Evolutionary conservation across 2,113 vertebrate genomes (phyloP), one percentile per base, ranked within the genome.

Genomic region (Ceuthmochares aereus): DNA sequence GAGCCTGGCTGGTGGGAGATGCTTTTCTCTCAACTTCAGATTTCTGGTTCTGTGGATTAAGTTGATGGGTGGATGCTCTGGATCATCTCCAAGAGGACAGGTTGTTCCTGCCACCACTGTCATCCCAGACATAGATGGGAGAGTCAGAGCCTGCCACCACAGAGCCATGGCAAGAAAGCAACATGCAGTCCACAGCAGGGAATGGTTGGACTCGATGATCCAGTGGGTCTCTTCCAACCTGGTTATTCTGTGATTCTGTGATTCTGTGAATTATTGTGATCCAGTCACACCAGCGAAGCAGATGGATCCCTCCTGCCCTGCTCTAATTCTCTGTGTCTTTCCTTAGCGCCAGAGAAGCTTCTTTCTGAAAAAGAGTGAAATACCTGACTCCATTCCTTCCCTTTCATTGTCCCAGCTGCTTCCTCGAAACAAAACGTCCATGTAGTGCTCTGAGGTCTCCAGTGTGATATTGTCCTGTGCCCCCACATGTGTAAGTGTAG

Each of bases 401-500:
- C 6, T 75, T 69, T 80, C 42, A 8, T 63, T 0, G 1, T 27
- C 47, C 45, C 18, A 1, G 13, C 16, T 78, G 55, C 43, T 22
- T 75, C 26, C 32, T 70, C 52, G 0, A 0, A 56, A 54, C 23
- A 13, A 54, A 45, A 29, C 9, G 26, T 29, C 63, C 30, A 10
- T 2, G 11, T 2, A 0, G 13, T 34, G 30, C 58, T 32, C 32
- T 63, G 43, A 17, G 27, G n/a, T 60, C 36, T 22, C 66, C 8
- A 4, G 15, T 25, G 18, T 13, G 1, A 21, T 59, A 43, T 55
- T 69, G 55, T 32, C 27, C 45, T 58, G 43, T 69, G 76, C 34
- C 84, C 32, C 10, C 1, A 1, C 10, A 6, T 1, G 0, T 11
- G 0, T 45, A 9, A n/a, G 26, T 54, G 2, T 6, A 32, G 37